Evolutionary conservation across 2,888 invertebrate species (phyloP).

Genomic region (Digitonthophagus gazella): DNA sequence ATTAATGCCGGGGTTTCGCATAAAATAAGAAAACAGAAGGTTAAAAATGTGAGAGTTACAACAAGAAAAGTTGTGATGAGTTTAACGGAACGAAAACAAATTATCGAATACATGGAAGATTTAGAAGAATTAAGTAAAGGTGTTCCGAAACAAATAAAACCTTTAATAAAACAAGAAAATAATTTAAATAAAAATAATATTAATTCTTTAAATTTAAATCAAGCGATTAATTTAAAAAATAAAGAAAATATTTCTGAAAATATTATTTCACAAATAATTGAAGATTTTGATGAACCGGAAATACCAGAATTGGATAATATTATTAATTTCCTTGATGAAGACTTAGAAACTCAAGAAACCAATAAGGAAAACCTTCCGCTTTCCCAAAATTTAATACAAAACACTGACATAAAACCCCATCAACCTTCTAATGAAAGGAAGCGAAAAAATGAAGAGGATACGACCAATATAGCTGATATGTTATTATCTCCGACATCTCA

Average conservation of each 20-base stretch:
- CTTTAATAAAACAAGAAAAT: conserved; percentile 14
- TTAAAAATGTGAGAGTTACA: conserved; percentile 41
- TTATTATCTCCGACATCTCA: conserved; percentile 55
- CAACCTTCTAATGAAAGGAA: conserved; percentile 22
- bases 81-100: conserved; percentile 35
- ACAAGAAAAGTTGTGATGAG: conserved; percentile 41
- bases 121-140: conserved; percentile 23
- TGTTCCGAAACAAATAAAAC: conserved; percentile 22
- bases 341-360: conserved; percentile 32
- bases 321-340: conserved; percentile 45
- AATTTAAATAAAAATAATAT: background rate
- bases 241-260: conserved; percentile 38
- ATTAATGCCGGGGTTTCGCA: conserved; percentile 68
- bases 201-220: conserved; percentile 55
- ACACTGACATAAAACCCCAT: too few species aligned
- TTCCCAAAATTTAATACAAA: conserved; percentile 41
- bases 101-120: conserved; percentile 20
- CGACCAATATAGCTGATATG: conserved; percentile 31
- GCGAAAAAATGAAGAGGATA: conserved; percentile 24
- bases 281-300: conserved; percentile 39
- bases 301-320: conserved; percentile 35
- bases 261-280: conserved; percentile 38
- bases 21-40: conserved; percentile 62
- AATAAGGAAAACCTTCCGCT: too few species aligned
- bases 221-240: conserved; percentile 29